Evolutionary conservation across 2,888 invertebrate genomes (phyloP).

Genomic region (Drosophila merina): DNA sequence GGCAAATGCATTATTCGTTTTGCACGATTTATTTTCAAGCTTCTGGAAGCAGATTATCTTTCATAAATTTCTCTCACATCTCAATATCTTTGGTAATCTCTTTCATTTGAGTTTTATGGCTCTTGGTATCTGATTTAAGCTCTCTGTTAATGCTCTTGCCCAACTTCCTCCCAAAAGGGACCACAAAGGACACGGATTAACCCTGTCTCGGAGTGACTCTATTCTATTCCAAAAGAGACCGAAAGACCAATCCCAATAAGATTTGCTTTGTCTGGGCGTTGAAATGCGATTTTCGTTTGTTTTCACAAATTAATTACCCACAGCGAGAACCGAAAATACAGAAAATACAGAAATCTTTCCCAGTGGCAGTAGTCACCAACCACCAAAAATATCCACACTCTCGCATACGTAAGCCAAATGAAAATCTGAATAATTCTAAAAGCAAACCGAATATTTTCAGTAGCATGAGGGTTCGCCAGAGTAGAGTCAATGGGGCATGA

Average conservation of each 20-base stretch:
- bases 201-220: not conserved
- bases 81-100: conserved; percentile 12
- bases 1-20: too few relatives aligned
- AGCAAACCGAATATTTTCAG: conserved; percentile 43
- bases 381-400: conserved; percentile 33
- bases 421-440: conserved; percentile 48
- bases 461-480: conserved; percentile 31
- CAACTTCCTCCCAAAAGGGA: conserved; percentile 7
- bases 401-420: conserved; percentile 21
- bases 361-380: conserved; percentile 19
- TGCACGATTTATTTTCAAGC: not conserved
- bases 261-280: conserved; percentile 48
- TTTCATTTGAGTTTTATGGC: conserved; percentile 4
- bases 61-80: conserved; percentile 17
- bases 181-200: conserved; percentile 27
- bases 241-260: conserved; percentile 14
- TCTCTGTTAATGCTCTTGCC: conserved; percentile 11
- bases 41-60: not conserved
- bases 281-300: conserved; percentile 44
- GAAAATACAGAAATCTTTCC: conserved; percentile 29
- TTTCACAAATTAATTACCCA: conserved; percentile 70
- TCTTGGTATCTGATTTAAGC: conserved; percentile 15
- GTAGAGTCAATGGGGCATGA: conserved; percentile 26
- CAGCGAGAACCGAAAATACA: conserved; percentile 51
- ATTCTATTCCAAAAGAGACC: not conserved